Percentiles rank a stretch among this genome's conserved stretches.
These are phyloP conservation scores for Drosophila rubida DNA, from an alignment of 2,888 invertebrate species.

Conservation along the genomic window DNA sequence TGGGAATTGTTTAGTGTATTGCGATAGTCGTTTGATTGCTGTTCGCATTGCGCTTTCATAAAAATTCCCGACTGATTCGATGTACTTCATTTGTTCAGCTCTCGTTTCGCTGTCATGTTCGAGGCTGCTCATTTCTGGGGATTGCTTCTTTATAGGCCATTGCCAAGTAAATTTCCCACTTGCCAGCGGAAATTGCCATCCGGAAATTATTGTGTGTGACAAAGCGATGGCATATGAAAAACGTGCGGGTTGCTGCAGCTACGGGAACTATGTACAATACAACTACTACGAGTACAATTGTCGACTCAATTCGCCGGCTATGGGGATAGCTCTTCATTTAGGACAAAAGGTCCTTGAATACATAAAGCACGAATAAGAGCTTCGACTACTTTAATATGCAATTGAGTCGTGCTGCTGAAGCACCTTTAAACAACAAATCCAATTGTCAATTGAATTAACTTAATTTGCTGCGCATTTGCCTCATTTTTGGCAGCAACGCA, in stretches of 20 bases:
- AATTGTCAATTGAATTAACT: constrained; percentile 20
- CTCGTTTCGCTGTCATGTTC: constrained; percentile 6
- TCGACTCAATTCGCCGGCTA: background rate
- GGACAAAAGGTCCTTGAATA: background rate
- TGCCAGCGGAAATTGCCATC: constrained; percentile 56
- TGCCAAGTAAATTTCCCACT: constrained; percentile 51
- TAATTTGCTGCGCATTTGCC: background rate
- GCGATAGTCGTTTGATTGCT: background rate
- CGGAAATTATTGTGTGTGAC: constrained; percentile 53
- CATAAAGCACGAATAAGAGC: background rate
- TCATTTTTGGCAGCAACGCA: background rate
- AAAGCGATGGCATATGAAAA: constrained; percentile 26
- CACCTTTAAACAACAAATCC: constrained; percentile 9
- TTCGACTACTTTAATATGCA: background rate
- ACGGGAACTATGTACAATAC: constrained; percentile 7
- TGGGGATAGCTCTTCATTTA: constrained; percentile 3
- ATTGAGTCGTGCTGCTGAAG: background rate
- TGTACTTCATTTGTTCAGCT: constrained; percentile 32
- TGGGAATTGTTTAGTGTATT: background rate
- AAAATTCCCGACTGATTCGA: constrained; percentile 28
- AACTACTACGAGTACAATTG: constrained; percentile 3
- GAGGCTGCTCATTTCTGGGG: constrained; percentile 10
- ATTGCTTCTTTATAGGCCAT: constrained; percentile 52
- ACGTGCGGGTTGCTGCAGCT: constrained; percentile 3
- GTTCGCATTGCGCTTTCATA: constrained; percentile 26